phyloP scores from a whole-genome alignment of 1,140 invertebrate genomes.

The Rhopalosiphum padi region DNA sequence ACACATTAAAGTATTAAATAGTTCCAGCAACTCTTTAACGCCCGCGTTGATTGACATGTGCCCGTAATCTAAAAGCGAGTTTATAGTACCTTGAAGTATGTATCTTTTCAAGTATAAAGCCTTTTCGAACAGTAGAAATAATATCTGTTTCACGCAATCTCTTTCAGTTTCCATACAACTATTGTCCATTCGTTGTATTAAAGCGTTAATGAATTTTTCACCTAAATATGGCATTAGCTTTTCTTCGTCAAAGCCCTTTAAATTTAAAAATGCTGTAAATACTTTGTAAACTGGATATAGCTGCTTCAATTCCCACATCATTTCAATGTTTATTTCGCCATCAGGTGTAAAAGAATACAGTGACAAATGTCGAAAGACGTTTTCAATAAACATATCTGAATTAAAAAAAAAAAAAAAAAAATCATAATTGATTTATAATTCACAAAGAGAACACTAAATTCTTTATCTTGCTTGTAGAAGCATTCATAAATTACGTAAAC shows the following conservation, averaged over 20 bases:
- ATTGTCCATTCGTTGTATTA: not conserved
- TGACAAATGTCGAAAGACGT: conserved; percentile 24
- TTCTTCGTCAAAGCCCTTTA: conserved; percentile 18
- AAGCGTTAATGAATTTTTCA: not conserved
- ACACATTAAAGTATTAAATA: not conserved
- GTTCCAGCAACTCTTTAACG: conserved; percentile 26
- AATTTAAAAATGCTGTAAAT: conserved; percentile 2
- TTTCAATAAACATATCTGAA: conserved; percentile 31
- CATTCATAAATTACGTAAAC: no score
- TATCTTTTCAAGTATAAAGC: not conserved
- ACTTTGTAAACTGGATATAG: conserved; percentile 25
- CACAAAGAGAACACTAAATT: not conserved
- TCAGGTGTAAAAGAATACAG: not conserved
- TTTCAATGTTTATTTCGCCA: conserved; percentile 25
- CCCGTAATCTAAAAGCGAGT: not conserved
- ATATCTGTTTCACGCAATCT: not conserved
- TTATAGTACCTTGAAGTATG: not conserved
- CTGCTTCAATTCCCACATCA: conserved; percentile 40
- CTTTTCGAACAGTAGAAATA: not conserved
- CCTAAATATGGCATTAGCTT: not conserved
- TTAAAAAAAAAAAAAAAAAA: not conserved
- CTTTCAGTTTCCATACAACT: conserved; percentile 31
- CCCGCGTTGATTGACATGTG: not conserved
- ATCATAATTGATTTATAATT: not conserved
- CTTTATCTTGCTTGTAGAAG: not conserved